phyloP scores from a whole-genome alignment of 2,113 vertebrate species.

The Zeus faber region DNA sequence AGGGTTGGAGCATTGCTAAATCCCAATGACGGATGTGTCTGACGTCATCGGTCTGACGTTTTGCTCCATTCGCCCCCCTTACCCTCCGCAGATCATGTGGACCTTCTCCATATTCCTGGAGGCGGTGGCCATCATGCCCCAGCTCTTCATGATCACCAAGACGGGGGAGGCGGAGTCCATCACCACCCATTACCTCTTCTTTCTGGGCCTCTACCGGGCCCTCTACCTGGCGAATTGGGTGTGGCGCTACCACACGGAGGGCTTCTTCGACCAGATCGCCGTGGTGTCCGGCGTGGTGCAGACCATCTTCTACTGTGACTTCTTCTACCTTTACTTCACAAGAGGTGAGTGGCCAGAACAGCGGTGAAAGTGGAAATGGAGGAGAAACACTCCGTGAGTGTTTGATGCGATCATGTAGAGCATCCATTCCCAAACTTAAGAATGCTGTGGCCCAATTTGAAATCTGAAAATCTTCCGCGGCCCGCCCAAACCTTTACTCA shows the following conservation, averaged over 20 bases:
- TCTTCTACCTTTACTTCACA: constrained; percentile 96
- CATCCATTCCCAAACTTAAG: too few species aligned
- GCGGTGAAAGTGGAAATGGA: too few species aligned
- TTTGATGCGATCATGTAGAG: too few species aligned
- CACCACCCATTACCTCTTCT: constrained; percentile 96
- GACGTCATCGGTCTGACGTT: not conserved
- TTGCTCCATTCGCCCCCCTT: not conserved
- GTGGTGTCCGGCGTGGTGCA: constrained; percentile 95
- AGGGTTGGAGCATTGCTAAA: not conserved
- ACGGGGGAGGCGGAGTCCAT: constrained; percentile 96
- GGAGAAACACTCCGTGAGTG: too few species aligned
- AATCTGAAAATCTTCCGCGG: too few species aligned
- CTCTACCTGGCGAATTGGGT: constrained; percentile 97
- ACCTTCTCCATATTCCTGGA: constrained; percentile 98
- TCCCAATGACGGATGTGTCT: too few species aligned
- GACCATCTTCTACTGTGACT: constrained; percentile 98
- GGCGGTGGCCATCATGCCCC: constrained; percentile 92
- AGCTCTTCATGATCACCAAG: constrained; percentile 98
- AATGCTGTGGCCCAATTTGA: too few species aligned
- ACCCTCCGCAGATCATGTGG: constrained; percentile 84
- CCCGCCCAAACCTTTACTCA: too few species aligned
- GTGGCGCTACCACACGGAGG: constrained; percentile 91
- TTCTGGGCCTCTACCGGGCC: constrained; percentile 89
- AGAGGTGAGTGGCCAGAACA: too few species aligned
- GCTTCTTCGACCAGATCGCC: constrained; percentile 92